Base-by-base conservation (phyloP, 1,140 invertebrate species). In the Samia ricini region DNA sequence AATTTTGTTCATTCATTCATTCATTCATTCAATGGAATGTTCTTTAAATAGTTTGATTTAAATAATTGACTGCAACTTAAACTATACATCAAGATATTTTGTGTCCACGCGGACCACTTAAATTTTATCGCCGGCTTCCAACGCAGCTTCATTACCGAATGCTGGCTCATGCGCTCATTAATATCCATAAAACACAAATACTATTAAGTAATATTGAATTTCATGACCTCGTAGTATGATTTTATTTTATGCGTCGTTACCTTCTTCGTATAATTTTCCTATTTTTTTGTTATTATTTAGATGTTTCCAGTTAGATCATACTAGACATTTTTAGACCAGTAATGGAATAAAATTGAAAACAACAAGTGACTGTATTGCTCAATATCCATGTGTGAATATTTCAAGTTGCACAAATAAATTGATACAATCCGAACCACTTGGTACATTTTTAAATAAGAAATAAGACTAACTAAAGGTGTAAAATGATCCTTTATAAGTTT, bases 101-200 rank as follows among this genome's bases (percentile, higher is more conserved):
- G 59, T 56, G 60, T 55, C 56, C 60, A 23, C 24, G 8, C 52
- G 56, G 64, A 19, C 60, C 60, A 61, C 55, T 66, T 66, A 66
- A 66, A 66, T 66, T 66, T 66, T 66, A 66, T 66, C 49, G 56
- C 56, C 54, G 29, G 33, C 55, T 22, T 58, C 36, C 58, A 65
- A 65, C 63, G 62, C 49, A 56, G 56, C 29, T 66, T 66, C 56
- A 62, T 62, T 66, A 62, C 60, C 49, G 63, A 60, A 60, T 62
- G 58, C 42, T 59, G 60, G 55, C 56, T 55, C 48, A 33, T 10
- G 61, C 23, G 20, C 49, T 62, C 50, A 56, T 65, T 65, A 65
- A 60, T 60, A 42, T 26, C 50, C 49, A 50, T 50, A 59, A 59
- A 20, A 66, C 55, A 57, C 23, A 42, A 24, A 7, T 33, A 52